A percentile compares a stretch with the other conserved stretches of the same genome.
phyloP scores from a whole-genome alignment of 2,113 vertebrate genomes.

The Cavia aperea region DNA sequence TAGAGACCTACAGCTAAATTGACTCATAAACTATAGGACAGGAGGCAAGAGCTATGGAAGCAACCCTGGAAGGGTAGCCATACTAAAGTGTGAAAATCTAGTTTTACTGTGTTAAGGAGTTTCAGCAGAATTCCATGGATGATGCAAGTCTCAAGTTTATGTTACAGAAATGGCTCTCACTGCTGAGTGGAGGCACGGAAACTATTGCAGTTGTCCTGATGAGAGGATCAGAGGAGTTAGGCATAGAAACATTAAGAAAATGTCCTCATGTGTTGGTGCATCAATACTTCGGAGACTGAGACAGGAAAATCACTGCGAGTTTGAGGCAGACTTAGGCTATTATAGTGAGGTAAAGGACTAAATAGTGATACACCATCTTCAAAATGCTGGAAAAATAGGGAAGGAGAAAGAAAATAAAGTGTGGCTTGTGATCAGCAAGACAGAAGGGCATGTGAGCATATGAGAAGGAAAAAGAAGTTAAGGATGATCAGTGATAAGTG shows the following conservation, averaged over 20 bases:
- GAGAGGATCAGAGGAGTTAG: not conserved
- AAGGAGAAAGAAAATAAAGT: not conserved
- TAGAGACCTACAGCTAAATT: not conserved
- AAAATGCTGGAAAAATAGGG: not conserved
- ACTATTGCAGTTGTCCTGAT: not conserved
- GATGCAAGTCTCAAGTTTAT: not conserved
- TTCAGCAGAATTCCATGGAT: not conserved
- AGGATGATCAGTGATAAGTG: not conserved
- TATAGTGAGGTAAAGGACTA: not conserved
- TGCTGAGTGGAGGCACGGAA: not conserved
- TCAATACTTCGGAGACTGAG: not conserved
- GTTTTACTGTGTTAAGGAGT: not conserved
- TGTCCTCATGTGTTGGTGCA: not conserved
- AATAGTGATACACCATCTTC: not conserved
- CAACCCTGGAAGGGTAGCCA: not conserved
- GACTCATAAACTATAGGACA: not conserved
- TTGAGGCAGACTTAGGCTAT: not conserved
- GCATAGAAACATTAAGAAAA: conserved; percentile 6
- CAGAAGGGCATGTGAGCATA: not conserved
- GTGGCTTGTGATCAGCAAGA: not conserved
- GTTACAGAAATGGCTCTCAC: conserved; percentile 5
- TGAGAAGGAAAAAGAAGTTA: not conserved
- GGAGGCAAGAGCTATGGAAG: not conserved
- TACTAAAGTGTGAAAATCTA: not conserved
- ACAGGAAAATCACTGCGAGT: too few relatives aligned